Percentiles rank a stretch among this genome's conserved stretches.
These are phyloP conservation scores for Paracyclopina nana DNA, from an alignment of 1,140 invertebrate genomes.

Conservation along the genomic window DNA sequence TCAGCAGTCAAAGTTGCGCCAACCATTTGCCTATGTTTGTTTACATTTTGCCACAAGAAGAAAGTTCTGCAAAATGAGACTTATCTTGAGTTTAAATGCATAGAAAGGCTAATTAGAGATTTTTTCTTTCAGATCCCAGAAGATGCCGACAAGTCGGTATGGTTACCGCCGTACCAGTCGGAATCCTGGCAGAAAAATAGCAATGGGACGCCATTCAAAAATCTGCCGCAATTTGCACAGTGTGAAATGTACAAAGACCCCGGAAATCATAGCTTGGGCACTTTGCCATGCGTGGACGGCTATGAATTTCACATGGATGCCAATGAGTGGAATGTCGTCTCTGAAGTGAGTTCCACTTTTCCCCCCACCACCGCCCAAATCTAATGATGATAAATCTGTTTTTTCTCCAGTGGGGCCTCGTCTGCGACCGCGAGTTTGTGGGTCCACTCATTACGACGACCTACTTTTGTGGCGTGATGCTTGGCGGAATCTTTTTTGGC, in stretches of 20 bases:
- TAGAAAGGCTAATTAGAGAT: too few relatives aligned
- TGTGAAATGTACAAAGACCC: conserved; percentile 24
- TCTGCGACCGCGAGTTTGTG: conserved; percentile 32
- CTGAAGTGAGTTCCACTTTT: conserved; percentile 22
- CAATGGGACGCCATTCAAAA: too few relatives aligned
- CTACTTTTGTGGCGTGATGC: conserved; percentile 31
- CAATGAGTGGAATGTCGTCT: conserved; percentile 24
- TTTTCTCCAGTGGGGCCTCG: conserved; percentile 30
- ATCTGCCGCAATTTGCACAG: too few relatives aligned
- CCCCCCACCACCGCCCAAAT: background rate
- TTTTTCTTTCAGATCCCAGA: too few relatives aligned
- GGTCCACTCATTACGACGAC: conserved; percentile 27
- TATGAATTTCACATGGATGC: conserved; percentile 23
- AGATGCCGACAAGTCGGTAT: too few relatives aligned
- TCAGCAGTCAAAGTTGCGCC: too few relatives aligned
- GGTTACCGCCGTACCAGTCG: too few relatives aligned
- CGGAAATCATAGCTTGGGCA: conserved; percentile 20
- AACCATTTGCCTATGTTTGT: too few relatives aligned
- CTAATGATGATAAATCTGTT: conserved; percentile 9
- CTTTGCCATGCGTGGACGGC: conserved; percentile 22
- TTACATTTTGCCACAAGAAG: too few relatives aligned
- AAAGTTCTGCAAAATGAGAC: too few relatives aligned
- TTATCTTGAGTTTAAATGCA: too few relatives aligned
- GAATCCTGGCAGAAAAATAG: too few relatives aligned
- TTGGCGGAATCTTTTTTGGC: conserved; percentile 34